A percentile compares a stretch with the other conserved stretches of the same genome.
These are phyloP conservation scores for Anthophora plumipes DNA, from an alignment of 2,888 invertebrate genomes.

Conservation along the genomic window DNA sequence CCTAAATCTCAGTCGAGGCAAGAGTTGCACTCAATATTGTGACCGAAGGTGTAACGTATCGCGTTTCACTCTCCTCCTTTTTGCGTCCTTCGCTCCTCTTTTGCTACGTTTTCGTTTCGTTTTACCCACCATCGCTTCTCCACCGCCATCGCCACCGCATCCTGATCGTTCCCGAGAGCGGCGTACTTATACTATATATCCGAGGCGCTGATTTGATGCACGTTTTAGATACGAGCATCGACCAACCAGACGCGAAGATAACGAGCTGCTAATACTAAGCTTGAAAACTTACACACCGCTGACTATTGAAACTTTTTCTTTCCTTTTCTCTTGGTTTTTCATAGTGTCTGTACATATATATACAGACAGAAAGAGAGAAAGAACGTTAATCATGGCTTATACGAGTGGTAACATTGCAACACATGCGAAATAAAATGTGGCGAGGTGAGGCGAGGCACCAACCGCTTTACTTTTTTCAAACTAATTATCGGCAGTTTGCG, in stretches of 20 bases:
- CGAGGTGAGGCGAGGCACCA: slow-evolving; percentile 35
- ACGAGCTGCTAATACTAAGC: slow-evolving; percentile 68
- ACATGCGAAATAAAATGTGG: background rate
- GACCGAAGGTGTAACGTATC: slow-evolving; percentile 81
- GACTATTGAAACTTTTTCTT: slow-evolving; percentile 61
- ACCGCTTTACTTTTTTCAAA: slow-evolving; percentile 44
- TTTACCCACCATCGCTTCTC: slow-evolving; percentile 48
- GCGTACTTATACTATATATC: slow-evolving; percentile 40
- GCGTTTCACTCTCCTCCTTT: slow-evolving; percentile 70
- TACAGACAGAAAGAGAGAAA: background rate
- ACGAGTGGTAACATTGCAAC: background rate
- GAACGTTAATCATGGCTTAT: background rate
- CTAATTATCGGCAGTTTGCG: slow-evolving; percentile 59
- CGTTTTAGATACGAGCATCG: slow-evolving; percentile 69
- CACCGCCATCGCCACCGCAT: slow-evolving; percentile 27
- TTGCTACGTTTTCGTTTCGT: slow-evolving; percentile 54
- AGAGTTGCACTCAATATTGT: slow-evolving; percentile 82
- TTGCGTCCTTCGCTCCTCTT: slow-evolving; percentile 24
- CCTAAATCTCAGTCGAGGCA: slow-evolving; percentile 78
- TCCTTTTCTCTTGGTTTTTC: background rate
- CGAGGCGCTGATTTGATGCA: slow-evolving; percentile 72
- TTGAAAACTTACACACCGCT: slow-evolving; percentile 47
- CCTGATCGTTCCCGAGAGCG: slow-evolving; percentile 59
- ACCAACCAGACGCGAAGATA: slow-evolving; percentile 67
- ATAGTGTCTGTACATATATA: no score